Percentiles rank a stretch among this genome's conserved stretches.
Evolutionary conservation across 2,888 invertebrate species (phyloP).

Genomic region (Archips xylosteana): DNA sequence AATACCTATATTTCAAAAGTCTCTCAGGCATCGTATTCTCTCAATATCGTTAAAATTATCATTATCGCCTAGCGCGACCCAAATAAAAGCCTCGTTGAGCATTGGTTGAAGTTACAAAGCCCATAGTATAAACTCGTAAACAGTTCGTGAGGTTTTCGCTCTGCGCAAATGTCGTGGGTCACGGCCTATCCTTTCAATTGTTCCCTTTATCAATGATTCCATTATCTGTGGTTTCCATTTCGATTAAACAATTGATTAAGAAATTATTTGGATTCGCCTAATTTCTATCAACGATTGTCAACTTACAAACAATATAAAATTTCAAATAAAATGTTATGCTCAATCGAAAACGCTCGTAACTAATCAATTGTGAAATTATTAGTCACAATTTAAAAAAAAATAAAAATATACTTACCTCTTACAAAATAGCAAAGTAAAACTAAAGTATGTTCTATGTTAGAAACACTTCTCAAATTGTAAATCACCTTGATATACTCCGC

Average conservation of each 20-base stretch:
- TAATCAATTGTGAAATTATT: too few relatives aligned
- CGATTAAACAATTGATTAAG: constrained; percentile 31
- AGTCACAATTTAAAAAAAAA: too few relatives aligned
- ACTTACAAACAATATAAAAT: neutral
- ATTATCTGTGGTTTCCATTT: constrained; percentile 17
- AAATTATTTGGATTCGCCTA: constrained; percentile 22
- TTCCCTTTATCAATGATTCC: constrained; percentile 24
- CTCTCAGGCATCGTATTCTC: too few relatives aligned
- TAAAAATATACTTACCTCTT: too few relatives aligned
- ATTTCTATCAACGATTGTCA: neutral
- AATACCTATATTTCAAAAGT: too few relatives aligned
- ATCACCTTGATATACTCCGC: too few relatives aligned
- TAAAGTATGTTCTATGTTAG: too few relatives aligned
- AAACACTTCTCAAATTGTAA: too few relatives aligned
- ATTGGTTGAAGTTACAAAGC: neutral
- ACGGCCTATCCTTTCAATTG: constrained; percentile 33
- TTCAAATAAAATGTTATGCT: neutral
- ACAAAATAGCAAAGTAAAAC: too few relatives aligned
- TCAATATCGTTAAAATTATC: neutral
- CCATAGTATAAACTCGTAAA: neutral
- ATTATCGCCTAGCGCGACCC: neutral
- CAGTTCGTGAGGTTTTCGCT: constrained; percentile 11
- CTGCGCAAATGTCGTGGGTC: constrained; percentile 35
- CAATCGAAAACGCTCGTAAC: too few relatives aligned
- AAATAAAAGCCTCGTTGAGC: neutral